Percentiles rank a stretch among this genome's conserved stretches.
phyloP scores from a whole-genome alignment of 2,113 vertebrate genomes.

The Garra rufa region DNA sequence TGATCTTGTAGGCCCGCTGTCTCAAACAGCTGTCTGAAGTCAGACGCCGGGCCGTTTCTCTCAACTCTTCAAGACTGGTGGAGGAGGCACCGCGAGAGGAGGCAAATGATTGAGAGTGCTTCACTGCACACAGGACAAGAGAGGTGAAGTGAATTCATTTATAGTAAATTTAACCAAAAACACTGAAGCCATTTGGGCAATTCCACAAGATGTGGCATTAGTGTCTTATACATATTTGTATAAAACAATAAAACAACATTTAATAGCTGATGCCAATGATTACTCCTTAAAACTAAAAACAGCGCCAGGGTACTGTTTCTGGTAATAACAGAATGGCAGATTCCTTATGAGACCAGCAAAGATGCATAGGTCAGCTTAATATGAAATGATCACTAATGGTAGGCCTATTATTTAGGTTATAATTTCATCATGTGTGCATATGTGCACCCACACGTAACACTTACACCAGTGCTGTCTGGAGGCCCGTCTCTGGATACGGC shows the following conservation, averaged over 20 bases:
- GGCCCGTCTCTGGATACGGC: constrained; percentile 86
- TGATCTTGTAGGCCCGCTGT: constrained; percentile 86
- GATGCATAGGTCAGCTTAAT: not conserved
- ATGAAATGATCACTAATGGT: not conserved
- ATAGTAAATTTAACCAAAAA: not conserved
- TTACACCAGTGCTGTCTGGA: constrained; percentile 82
- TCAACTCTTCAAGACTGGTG: constrained; percentile 84
- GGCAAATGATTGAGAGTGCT: constrained; percentile 91
- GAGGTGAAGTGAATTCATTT: not conserved
- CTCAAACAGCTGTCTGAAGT: constrained; percentile 88
- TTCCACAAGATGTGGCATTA: not conserved
- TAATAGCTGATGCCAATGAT: not conserved
- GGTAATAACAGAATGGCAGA: not conserved
- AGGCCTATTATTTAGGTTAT: not conserved
- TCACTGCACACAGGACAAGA: constrained; percentile 75
- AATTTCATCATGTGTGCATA: not conserved
- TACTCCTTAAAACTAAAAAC: not conserved
- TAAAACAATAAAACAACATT: not conserved
- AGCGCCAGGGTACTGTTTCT: too few relatives aligned
- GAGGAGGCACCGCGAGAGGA: constrained; percentile 71
- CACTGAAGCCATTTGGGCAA: not conserved
- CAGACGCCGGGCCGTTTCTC: constrained; percentile 84
- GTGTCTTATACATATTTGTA: not conserved
- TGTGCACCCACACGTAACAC: constrained; percentile 40
- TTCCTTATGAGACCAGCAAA: not conserved